Base-by-base conservation (phyloP, 2,113 vertebrate genomes). In the Sinocyclocheilus grahami region DNA sequence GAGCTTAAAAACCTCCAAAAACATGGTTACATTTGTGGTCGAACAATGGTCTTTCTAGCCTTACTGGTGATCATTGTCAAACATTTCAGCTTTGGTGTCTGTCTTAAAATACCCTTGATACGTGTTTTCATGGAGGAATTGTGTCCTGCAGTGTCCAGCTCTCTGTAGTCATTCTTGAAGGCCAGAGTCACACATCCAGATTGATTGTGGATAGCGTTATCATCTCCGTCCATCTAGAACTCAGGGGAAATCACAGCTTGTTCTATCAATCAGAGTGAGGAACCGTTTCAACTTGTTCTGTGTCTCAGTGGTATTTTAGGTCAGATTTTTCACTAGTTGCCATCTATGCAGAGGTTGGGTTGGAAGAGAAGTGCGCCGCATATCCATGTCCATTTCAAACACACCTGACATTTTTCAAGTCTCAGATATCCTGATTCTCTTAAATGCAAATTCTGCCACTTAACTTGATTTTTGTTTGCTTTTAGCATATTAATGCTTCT, bases 211-310 rank as follows among this genome's bases (percentile, higher is more conserved):
- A 87, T 89, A 86, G 86, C 65, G 78, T 82, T 86, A 90, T 90
- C 87, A 86, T 90, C 86, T 90, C 89, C 81, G 86, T 89, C 90
- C 90, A 89, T 90, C 90, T 91, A 89, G 65, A 91, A 89, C 90
- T 91, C 90, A 79, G 87, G 89, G 90, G 90, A 90, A 91, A 91
- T 91, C 90, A 91, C 87, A 87, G 87, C 88, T 87, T 91, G 88
- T 91, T 91, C 86, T 88, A 91, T 91, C 88, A 87, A 87, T 90
- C 90, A 90, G 89, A 89, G 78, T 86, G 89, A 91, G 87, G 85
- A 90, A 88, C 90, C 86, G 88, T 89, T 90, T 91, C 90, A 83
- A 89, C 90, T 86, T 91, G 90, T 88, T 89, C 88, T 89, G 87
- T 72, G 81, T 75, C 89, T 87, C 87, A 18, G 87, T 81, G 84